phyloP scores from a whole-genome alignment of 2,113 vertebrate species.

The Clarias batrachus region DNA sequence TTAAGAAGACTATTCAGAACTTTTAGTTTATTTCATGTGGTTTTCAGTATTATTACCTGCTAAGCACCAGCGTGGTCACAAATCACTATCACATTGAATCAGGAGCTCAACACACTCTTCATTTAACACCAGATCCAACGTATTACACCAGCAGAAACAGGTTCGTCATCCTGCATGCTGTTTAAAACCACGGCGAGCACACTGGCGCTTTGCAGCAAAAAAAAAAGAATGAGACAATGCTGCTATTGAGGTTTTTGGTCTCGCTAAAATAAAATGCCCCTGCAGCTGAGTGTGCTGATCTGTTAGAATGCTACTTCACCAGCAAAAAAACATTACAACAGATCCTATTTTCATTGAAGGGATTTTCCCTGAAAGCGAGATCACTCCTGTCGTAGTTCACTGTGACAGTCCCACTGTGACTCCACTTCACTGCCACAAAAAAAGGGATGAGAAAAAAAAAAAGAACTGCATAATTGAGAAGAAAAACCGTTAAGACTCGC shows the following conservation, averaged over 20 bases:
- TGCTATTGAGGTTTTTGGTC: not conserved
- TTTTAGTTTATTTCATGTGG: not conserved
- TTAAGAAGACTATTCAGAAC: not conserved
- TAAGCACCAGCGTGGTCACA: not conserved
- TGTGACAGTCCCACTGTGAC: not conserved
- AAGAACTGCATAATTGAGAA: not conserved
- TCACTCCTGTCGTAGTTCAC: not conserved
- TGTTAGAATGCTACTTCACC: constrained; percentile 13
- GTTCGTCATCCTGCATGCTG: not conserved
- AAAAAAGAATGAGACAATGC: not conserved
- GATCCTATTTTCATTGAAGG: constrained; percentile 15
- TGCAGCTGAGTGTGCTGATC: not conserved
- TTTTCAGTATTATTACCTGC: not conserved
- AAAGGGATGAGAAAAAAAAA: not conserved
- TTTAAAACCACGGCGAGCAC: not conserved
- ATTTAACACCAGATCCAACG: not conserved
- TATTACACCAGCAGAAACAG: not conserved
- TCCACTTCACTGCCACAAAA: not conserved
- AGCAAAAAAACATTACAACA: constrained; percentile 24
- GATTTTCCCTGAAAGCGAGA: constrained; percentile 33
- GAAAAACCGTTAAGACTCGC: not conserved
- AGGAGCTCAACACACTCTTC: not conserved
- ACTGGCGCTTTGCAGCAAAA: not conserved
- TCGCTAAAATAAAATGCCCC: not conserved
- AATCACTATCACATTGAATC: not conserved